Evolutionary conservation across 2,797 vertebrate species (phyloP), one percentile per base, ranked within the genome.

Genomic region (Coendou prehensilis): DNA sequence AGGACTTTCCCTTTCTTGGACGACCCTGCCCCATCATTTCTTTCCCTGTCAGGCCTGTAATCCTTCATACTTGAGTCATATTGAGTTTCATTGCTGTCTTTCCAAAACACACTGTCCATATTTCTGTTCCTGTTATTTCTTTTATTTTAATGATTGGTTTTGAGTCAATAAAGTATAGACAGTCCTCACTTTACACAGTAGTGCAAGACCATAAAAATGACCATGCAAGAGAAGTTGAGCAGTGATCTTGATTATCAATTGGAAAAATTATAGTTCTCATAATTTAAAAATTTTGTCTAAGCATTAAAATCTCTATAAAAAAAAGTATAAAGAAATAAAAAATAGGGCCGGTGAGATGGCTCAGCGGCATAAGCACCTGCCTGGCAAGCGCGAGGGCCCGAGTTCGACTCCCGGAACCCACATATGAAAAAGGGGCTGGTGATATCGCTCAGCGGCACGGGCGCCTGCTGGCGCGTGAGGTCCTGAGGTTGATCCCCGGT

Each of bases 261-360:
- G 37, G 52, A 47, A 67, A 95, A 92, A 80, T 59, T 80, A 57
- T 2, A 13, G 6, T 79, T 94, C 57, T 67, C 30, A 26, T 47
- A 57, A 80, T 11, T 52, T 91, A 87, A 64, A 91, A 50, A 71
- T 89, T 59, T 82, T 75, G 37, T 85, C 37, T 78, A 41, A 84
- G 78, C 20, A 23, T 93, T 94, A 81, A 95, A 96, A 73, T 89
- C 5, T 93, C 91, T 26, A 30, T 87, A 23, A 92, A 56, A 26
- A 93, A 80, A 87, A 22, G 33, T 61, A 33, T 73, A 79, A 33
- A 47, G 20, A 78, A 88, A 64, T 87, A 14, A 84, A 89, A 96
- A 91, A 50, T 56, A 81, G 37, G 37, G 37, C 37, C 37, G 37
- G 37, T 41, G 37, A 41, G 37, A 41, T 41, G 37, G 37, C 37